These are phyloP conservation scores for Drepanosiphum platanoidis DNA, from an alignment of 2,888 invertebrate species.

Conservation along the genomic window DNA sequence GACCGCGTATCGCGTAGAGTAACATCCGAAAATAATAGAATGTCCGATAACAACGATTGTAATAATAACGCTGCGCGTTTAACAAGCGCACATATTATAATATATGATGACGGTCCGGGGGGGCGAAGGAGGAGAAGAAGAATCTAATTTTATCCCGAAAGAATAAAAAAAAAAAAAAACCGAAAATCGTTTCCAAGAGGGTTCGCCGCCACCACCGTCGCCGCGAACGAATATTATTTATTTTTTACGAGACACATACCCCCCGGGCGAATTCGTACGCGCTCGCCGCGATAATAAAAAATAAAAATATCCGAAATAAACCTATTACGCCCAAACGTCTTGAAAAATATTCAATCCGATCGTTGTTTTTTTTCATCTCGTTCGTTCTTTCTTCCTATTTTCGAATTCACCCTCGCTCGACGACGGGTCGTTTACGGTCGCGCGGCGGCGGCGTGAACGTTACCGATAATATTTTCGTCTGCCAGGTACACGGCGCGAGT, in stretches of 20 bases:
- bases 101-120: neutral
- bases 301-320: neutral
- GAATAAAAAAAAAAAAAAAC: neutral
- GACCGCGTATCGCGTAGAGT: neutral
- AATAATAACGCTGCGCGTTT: neutral
- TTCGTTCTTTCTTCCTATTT: neutral
- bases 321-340: slow-evolving; percentile 1
- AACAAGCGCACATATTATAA: neutral
- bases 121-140: neutral
- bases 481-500: neutral
- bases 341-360: neutral
- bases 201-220: neutral
- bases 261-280: neutral
- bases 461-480: neutral
- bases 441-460: too few species aligned
- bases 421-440: neutral
- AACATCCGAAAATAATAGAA: neutral
- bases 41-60: neutral
- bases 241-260: neutral
- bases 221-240: slow-evolving; percentile 6
- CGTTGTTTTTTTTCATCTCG: neutral
- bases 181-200: slow-evolving; percentile 23
- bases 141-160: neutral
- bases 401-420: neutral
- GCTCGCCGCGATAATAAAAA: neutral